A percentile compares a stretch with the other conserved stretches of the same genome.
Evolutionary conservation across 2,888 invertebrate species (phyloP).

Genomic region (Caenorhabditis sinica): DNA sequence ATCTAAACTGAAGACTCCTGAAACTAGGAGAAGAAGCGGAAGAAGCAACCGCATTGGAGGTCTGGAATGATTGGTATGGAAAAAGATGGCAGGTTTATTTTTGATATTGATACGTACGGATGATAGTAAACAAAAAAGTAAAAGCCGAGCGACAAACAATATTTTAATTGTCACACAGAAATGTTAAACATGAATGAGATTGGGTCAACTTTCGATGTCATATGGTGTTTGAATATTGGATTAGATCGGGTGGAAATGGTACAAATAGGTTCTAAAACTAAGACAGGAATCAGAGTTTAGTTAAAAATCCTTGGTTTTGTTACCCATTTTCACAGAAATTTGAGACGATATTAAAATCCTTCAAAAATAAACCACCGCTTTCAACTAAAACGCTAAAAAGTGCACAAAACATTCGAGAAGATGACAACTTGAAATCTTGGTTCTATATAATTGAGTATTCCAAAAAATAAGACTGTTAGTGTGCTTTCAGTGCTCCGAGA

Average conservation of each 20-base stretch:
- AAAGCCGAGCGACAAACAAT: constrained; percentile 53
- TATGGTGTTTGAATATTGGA: constrained; percentile 39
- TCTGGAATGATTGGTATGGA: constrained; percentile 29
- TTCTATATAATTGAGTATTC: no score
- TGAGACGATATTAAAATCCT: no score
- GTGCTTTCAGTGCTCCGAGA: not conserved
- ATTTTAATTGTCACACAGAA: constrained; percentile 28
- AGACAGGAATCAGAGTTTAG: not conserved
- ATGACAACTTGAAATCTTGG: no score
- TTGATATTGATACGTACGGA: constrained; percentile 28
- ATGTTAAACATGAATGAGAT: constrained; percentile 37
- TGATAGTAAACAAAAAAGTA: constrained; percentile 39
- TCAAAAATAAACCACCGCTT: no score
- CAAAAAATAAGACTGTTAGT: no score
- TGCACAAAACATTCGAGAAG: no score
- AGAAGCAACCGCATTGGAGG: constrained; percentile 53
- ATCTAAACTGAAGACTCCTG: constrained; percentile 60
- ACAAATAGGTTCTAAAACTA: constrained; percentile 3
- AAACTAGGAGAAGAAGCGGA: constrained; percentile 20
- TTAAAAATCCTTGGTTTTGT: not conserved
- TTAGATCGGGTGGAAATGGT: not conserved
- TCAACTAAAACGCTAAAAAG: no score
- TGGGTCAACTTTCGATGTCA: constrained; percentile 37
- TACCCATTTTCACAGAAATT: not conserved
- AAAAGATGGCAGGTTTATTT: constrained; percentile 19